Evolutionary conservation across 2,113 vertebrate genomes (phyloP).

Genomic region (Corapipo altera): DNA sequence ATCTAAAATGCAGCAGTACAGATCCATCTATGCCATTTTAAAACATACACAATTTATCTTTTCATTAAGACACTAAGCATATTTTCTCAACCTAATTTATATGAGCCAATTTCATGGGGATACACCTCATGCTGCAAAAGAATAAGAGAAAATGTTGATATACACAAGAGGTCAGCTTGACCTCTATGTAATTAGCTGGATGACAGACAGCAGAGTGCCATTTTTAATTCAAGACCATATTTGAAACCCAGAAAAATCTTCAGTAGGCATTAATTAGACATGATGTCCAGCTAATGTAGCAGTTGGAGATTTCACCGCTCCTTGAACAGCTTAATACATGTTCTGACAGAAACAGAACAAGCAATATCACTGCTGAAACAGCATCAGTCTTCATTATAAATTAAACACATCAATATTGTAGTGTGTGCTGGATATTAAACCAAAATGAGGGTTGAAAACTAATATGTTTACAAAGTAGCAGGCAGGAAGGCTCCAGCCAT

Average conservation of each 20-base stretch:
- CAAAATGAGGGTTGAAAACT: background rate
- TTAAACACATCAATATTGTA: background rate
- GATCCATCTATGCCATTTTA: background rate
- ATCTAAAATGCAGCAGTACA: background rate
- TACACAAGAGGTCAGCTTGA: background rate
- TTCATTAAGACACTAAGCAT: background rate
- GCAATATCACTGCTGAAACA: background rate
- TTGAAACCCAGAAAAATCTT: background rate
- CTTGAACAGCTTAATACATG: background rate
- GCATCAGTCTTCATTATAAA: conserved; percentile 37
- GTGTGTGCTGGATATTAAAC: background rate
- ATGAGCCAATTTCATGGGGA: background rate
- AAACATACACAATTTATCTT: background rate
- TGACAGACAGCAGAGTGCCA: background rate
- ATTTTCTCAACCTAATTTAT: background rate
- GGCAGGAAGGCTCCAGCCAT: background rate
- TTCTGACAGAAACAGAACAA: conserved; percentile 38
- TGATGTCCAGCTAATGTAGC: background rate
- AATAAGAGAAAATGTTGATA: background rate
- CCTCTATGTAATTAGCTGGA: background rate
- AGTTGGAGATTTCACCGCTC: background rate
- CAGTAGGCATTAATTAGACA: background rate
- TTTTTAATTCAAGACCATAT: conserved; percentile 6
- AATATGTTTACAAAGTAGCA: background rate
- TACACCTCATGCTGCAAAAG: background rate